A percentile compares a stretch with the other conserved stretches of the same genome.
Evolutionary conservation across 1,140 invertebrate genomes (phyloP).

Genomic region (Bathynomus jamesi): DNA sequence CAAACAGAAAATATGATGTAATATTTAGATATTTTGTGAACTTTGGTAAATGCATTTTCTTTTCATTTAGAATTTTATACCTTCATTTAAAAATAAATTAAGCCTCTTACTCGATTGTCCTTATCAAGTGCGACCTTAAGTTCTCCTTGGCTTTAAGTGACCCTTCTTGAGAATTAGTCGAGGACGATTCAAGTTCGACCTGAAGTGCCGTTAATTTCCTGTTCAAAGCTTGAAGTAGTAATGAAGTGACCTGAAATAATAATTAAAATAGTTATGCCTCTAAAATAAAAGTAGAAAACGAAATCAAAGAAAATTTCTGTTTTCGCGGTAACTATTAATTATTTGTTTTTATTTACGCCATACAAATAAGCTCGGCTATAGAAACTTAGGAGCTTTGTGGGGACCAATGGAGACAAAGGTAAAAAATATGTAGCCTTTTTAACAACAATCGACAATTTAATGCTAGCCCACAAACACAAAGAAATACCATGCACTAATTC

Average conservation of each 20-base stretch:
- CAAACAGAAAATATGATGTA: no score
- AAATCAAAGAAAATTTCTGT: no score
- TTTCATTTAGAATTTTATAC: neutral
- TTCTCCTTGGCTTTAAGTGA: conserved; percentile 11
- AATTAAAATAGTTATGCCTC: neutral
- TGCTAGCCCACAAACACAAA: no score
- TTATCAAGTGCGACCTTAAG: neutral
- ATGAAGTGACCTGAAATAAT: conserved; percentile 6
- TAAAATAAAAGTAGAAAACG: no score
- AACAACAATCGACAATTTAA: no score
- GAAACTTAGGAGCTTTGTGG: no score
- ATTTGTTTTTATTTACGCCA: no score
- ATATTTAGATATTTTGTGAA: neutral
- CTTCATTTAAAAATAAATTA: neutral
- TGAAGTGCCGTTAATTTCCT: conserved; percentile 11
- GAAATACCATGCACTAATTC: no score
- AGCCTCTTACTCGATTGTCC: conserved; percentile 6
- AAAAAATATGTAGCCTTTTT: no score
- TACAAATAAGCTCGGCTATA: no score
- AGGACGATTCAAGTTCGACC: conserved; percentile 7
- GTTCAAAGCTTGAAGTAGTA: conserved; percentile 10
- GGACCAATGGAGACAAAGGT: no score
- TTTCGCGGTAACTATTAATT: no score
- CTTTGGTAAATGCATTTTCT: neutral
- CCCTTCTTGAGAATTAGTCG: conserved; percentile 1